Percentiles rank a stretch among this genome's conserved stretches.
Evolutionary conservation across 2,113 vertebrate genomes (phyloP).

Genomic region (Pycnonotus jocosus): DNA sequence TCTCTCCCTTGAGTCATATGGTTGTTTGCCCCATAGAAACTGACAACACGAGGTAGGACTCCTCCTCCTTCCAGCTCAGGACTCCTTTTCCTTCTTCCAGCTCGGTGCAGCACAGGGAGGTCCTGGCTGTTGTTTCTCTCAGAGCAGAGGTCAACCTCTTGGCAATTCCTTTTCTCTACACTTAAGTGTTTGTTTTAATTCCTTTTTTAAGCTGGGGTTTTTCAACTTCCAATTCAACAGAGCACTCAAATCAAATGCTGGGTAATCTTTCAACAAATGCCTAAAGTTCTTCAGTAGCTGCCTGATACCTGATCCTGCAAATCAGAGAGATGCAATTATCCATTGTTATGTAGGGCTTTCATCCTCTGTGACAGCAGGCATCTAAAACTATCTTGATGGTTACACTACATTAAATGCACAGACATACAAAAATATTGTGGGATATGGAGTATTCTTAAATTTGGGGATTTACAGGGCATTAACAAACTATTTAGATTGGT

Average conservation of each 20-base stretch:
- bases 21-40: not conserved
- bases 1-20: not conserved
- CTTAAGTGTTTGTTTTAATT: constrained; percentile 17
- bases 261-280: not conserved
- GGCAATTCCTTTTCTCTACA: not conserved
- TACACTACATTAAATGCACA: not conserved
- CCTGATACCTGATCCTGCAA: not conserved
- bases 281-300: not conserved
- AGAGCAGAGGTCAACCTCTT: constrained; percentile 7
- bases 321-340: not conserved
- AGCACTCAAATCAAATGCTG: not conserved
- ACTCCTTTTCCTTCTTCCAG: not conserved
- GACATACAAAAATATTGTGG: not conserved
- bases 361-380: not conserved
- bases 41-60: not conserved
- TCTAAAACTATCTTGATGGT: not conserved
- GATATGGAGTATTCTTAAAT: not conserved
- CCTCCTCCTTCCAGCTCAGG: not conserved
- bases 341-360: not conserved
- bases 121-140: constrained; percentile 11
- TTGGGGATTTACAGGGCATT: not conserved
- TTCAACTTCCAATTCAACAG: not conserved
- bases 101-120: not conserved
- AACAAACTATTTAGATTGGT: not conserved
- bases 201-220: not conserved